Evolutionary conservation across 2,888 invertebrate genomes (phyloP).

Genomic region (Morinoia aosen): DNA sequence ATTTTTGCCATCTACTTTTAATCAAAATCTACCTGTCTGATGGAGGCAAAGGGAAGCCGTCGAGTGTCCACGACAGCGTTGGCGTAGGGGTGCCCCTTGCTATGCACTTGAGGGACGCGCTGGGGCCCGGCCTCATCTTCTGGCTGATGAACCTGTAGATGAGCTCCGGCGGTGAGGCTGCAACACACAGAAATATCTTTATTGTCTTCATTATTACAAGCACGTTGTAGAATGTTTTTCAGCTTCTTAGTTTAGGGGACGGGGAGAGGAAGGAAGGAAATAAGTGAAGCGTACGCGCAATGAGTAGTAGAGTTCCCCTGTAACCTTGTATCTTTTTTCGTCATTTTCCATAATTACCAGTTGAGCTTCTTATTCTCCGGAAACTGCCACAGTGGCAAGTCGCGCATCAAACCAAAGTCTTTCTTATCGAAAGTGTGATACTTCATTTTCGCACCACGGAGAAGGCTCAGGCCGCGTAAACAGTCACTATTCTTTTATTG

Average conservation of each 20-base stretch:
- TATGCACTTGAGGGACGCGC: slow-evolving; percentile 69
- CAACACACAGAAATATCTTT: not conserved
- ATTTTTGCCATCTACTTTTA: not conserved
- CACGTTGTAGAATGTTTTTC: not conserved
- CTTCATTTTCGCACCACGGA: too few relatives aligned
- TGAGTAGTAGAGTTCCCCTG: too few relatives aligned
- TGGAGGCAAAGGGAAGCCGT: slow-evolving; percentile 69
- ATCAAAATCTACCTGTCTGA: slow-evolving; percentile 59
- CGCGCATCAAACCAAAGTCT: too few relatives aligned
- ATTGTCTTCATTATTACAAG: not conserved
- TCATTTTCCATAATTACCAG: too few relatives aligned
- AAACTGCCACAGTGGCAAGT: too few relatives aligned
- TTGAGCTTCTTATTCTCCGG: too few relatives aligned
- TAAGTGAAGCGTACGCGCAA: not conserved
- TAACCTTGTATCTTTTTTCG: too few relatives aligned
- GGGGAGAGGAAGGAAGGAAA: not conserved
- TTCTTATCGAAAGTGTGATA: too few relatives aligned
- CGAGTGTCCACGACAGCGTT: slow-evolving; percentile 70
- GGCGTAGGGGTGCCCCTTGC: slow-evolving; percentile 69
- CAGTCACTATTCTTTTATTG: too few relatives aligned
- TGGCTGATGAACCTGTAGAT: slow-evolving; percentile 68
- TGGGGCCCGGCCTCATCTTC: slow-evolving; percentile 68
- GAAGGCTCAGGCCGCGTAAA: too few relatives aligned
- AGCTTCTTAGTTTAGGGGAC: too few relatives aligned
- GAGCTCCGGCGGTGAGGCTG: slow-evolving; percentile 72